These are phyloP conservation scores for Indri indri DNA, from an alignment of 2,113 vertebrate species.

Conservation along the genomic window DNA sequence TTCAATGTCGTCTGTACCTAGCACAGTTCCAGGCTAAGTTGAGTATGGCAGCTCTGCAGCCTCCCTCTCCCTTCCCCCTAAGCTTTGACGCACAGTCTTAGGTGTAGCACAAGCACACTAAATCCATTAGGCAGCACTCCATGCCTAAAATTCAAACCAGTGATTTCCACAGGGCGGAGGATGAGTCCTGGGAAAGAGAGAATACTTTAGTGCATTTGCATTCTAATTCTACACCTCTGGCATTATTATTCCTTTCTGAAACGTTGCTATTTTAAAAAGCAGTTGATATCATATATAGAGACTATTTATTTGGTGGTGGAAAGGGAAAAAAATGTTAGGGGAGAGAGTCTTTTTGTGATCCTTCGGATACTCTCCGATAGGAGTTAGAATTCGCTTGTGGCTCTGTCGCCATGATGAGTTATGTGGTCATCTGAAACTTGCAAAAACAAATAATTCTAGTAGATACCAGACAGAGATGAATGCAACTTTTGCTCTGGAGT, in stretches of 20 bases:
- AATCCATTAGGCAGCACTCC: neutral
- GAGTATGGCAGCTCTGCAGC: neutral
- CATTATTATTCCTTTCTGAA: neutral
- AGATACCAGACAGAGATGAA: conserved; percentile 63
- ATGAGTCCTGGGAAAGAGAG: neutral
- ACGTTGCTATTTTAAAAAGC: conserved; percentile 61
- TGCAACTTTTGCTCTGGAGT: conserved; percentile 52
- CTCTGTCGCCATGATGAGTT: conserved; percentile 64
- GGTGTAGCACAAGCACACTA: neutral
- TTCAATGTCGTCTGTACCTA: neutral
- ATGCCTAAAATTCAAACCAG: conserved; percentile 48
- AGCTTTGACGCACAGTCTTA: neutral
- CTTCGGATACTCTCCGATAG: neutral
- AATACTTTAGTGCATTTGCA: neutral
- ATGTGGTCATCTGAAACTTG: conserved; percentile 67
- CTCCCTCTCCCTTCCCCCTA: neutral
- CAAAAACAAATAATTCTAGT: conserved; percentile 65
- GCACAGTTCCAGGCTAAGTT: neutral
- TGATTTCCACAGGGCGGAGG: neutral
- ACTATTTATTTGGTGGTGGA: neutral
- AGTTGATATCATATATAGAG: neutral
- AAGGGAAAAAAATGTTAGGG: too few relatives aligned
- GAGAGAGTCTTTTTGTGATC: conserved; percentile 40
- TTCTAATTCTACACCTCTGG: neutral
- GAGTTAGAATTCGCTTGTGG: conserved; percentile 63